Evolutionary conservation across 64 coral and sea anemone species (phyloP).

Genomic region (Pachyseris speciosa): DNA sequence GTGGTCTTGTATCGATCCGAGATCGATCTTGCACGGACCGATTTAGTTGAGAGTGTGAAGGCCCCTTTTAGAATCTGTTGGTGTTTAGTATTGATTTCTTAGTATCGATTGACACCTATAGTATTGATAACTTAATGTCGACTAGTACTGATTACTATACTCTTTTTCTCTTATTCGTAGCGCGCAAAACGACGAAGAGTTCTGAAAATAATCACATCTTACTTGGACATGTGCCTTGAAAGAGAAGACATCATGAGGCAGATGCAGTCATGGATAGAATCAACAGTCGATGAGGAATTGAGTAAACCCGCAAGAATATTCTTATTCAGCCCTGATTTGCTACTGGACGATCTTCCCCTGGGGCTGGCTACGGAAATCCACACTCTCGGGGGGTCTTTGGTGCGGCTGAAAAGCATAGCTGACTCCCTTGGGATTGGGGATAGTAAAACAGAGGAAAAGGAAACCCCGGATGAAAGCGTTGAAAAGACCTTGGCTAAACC

Average conservation of each 20-base stretch:
- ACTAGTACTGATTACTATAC: too few species aligned
- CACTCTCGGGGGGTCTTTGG: constrained; percentile 16
- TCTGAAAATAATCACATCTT: constrained; percentile 54
- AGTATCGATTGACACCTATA: too few species aligned
- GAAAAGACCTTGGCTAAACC: background rate
- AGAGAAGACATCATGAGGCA: constrained; percentile 80
- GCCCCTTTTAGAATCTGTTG: too few species aligned
- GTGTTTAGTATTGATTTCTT: too few species aligned
- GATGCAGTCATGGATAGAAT: constrained; percentile 80
- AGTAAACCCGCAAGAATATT: constrained; percentile 8
- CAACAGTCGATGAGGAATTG: constrained; percentile 69
- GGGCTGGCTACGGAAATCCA: constrained; percentile 37
- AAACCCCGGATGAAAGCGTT: background rate
- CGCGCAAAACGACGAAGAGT: constrained; percentile 52
- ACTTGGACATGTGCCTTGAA: constrained; percentile 68
- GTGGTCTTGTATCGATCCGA: too few species aligned
- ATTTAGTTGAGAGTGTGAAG: too few species aligned
- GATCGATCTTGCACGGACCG: too few species aligned
- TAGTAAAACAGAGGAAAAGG: constrained; percentile 2
- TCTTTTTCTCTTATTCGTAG: constrained; percentile 12
- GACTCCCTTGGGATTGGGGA: constrained; percentile 84
- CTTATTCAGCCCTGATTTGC: constrained; percentile 71
- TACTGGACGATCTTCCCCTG: constrained; percentile 46
- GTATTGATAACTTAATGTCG: too few species aligned
- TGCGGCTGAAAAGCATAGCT: constrained; percentile 76